A percentile compares a stretch with the other conserved stretches of the same genome.
These are phyloP conservation scores for Abscondita cerata DNA, from an alignment of 2,888 invertebrate species.

Conservation along the genomic window DNA sequence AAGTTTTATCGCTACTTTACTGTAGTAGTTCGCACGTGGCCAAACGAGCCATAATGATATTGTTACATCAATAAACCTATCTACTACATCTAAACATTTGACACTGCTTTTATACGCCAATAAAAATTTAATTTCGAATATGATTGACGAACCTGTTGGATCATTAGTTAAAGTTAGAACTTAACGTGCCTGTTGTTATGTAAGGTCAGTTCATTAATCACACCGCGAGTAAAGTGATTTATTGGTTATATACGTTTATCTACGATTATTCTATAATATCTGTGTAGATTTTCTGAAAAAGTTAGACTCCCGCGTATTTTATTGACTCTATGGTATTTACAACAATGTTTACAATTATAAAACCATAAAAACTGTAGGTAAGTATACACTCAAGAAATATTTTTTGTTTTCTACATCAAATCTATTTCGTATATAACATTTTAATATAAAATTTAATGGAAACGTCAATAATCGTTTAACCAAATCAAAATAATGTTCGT, in stretches of 20 bases:
- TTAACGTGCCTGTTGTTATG: constrained; percentile 33
- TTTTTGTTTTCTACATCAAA: background rate
- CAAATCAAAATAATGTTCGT: too few species aligned
- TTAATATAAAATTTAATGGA: too few species aligned
- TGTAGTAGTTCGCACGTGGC: constrained; percentile 58
- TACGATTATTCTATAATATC: constrained; percentile 17
- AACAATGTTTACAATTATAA: too few species aligned
- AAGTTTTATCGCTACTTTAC: constrained; percentile 59
- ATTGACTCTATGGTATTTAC: background rate
- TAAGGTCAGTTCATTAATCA: constrained; percentile 33
- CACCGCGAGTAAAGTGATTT: constrained; percentile 20
- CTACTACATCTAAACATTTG: constrained; percentile 57
- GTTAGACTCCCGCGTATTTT: too few species aligned
- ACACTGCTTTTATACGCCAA: constrained; percentile 58
- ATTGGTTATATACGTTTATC: constrained; percentile 24
- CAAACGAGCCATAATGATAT: constrained; percentile 58
- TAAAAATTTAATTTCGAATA: constrained; percentile 59
- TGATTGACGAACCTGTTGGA: constrained; percentile 58
- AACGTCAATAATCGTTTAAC: too few species aligned
- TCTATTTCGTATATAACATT: background rate
- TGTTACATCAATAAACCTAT: constrained; percentile 60
- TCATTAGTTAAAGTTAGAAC: constrained; percentile 47
- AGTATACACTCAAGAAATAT: too few species aligned
- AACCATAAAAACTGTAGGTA: too few species aligned
- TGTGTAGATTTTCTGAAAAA: constrained; percentile 9